phyloP scores from a whole-genome alignment of 1,140 invertebrate genomes.

The Pteromalus puparum region DNA sequence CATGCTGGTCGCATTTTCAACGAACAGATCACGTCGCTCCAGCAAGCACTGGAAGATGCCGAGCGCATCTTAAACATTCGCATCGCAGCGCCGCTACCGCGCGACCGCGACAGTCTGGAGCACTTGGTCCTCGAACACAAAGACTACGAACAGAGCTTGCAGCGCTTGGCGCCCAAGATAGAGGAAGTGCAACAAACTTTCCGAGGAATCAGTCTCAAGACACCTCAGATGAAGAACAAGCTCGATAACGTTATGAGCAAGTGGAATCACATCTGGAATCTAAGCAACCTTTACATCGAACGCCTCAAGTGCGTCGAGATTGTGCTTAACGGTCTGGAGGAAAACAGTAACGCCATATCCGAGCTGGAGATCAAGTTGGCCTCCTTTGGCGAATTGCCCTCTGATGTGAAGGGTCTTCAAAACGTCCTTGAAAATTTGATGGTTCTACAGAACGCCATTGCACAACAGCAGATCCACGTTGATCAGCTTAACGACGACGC shows the following conservation, averaged over 20 bases:
- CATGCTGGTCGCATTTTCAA: slow-evolving; percentile 90
- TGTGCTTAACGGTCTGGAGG: slow-evolving; percentile 91
- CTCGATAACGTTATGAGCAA: slow-evolving; percentile 91
- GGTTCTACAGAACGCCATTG: slow-evolving; percentile 86
- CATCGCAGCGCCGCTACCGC: slow-evolving; percentile 86
- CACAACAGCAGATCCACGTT: slow-evolving; percentile 89
- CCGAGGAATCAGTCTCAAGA: slow-evolving; percentile 88
- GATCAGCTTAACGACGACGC: slow-evolving; percentile 94
- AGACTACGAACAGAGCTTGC: slow-evolving; percentile 87
- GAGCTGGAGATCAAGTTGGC: slow-evolving; percentile 94
- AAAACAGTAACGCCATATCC: slow-evolving; percentile 90
- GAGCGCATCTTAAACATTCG: slow-evolving; percentile 89
- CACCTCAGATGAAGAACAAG: slow-evolving; percentile 91
- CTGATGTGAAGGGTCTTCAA: slow-evolving; percentile 86
- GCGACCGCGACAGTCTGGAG: slow-evolving; percentile 90
- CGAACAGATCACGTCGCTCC: slow-evolving; percentile 88
- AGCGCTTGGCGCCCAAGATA: slow-evolving; percentile 85
- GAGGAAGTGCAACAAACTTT: slow-evolving; percentile 89
- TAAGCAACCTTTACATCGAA: slow-evolving; percentile 92
- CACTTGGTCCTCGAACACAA: slow-evolving; percentile 92
- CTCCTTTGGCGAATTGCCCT: slow-evolving; percentile 88
- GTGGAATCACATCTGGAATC: slow-evolving; percentile 93
- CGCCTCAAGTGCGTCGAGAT: slow-evolving; percentile 94
- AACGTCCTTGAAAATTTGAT: slow-evolving; percentile 85
- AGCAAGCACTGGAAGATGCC: slow-evolving; percentile 88